Evolutionary conservation across 2,113 vertebrate species (phyloP).

Genomic region (Paratilapia polleni): DNA sequence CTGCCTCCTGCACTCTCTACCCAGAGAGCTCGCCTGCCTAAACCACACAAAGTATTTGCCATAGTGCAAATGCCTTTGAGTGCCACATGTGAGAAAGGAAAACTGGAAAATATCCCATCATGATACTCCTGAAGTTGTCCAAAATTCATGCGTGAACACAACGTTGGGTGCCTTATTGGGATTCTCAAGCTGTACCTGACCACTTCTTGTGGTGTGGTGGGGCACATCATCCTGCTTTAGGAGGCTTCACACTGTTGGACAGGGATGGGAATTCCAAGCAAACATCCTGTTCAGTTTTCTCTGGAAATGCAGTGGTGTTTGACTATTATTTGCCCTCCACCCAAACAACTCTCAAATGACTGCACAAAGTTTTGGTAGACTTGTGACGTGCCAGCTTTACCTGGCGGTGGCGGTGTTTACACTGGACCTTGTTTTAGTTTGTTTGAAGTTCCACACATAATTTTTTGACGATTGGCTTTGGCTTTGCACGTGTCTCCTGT

Average conservation of each 20-base stretch:
- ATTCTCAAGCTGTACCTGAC: background rate
- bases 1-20: too few relatives aligned
- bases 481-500: too few relatives aligned
- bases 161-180: too few relatives aligned
- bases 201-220: too few relatives aligned
- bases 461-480: background rate
- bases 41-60: too few relatives aligned
- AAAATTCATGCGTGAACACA: too few relatives aligned
- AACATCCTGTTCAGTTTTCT: background rate
- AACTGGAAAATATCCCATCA: too few relatives aligned
- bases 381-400: background rate
- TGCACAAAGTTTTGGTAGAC: background rate
- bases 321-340: background rate
- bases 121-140: too few relatives aligned
- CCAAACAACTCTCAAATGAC: background rate
- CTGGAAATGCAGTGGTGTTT: background rate
- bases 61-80: too few relatives aligned
- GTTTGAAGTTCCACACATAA: rapidly evolving
- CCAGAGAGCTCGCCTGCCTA: too few relatives aligned
- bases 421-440: background rate
- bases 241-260: background rate
- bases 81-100: too few relatives aligned
- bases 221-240: too few relatives aligned
- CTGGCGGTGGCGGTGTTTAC: background rate
- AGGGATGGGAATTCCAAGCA: background rate